Evolutionary conservation across 2,113 vertebrate species (phyloP).

Genomic region (Copsychus sechellarum): DNA sequence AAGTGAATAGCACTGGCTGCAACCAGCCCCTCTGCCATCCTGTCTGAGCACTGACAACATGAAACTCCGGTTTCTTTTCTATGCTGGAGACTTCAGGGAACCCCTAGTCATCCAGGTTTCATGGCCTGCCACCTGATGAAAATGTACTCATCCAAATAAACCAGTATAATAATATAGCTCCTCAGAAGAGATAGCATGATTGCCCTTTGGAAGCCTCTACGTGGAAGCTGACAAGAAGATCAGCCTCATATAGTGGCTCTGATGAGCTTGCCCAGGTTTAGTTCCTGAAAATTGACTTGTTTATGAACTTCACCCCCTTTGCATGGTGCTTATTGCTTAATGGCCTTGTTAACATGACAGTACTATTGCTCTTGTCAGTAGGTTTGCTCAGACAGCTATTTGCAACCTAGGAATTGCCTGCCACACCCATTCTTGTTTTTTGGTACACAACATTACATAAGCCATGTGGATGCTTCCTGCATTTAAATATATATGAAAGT

Average conservation of each 20-base stretch:
- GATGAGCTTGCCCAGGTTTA: fast-evolving
- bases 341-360: neutral
- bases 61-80: fast-evolving
- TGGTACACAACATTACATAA: neutral
- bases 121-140: neutral
- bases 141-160: neutral
- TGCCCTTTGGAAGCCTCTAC: fast-evolving
- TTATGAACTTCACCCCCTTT: neutral
- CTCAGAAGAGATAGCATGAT: neutral
- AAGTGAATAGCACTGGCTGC: neutral
- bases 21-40: fast-evolving
- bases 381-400: neutral
- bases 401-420: neutral
- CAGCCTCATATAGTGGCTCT: neutral
- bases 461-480: neutral
- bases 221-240: neutral
- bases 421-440: neutral
- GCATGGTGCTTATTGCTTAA: neutral
- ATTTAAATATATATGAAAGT: neutral
- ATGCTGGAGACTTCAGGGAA: neutral
- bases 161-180: neutral
- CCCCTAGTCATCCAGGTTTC: neutral
- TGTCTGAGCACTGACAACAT: fast-evolving
- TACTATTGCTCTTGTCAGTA: neutral
- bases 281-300: neutral